A percentile compares a stretch with the other conserved stretches of the same genome.
Conservation (phyloP, 2,888 invertebrate species). For the Amphipoea lucens region DNA sequence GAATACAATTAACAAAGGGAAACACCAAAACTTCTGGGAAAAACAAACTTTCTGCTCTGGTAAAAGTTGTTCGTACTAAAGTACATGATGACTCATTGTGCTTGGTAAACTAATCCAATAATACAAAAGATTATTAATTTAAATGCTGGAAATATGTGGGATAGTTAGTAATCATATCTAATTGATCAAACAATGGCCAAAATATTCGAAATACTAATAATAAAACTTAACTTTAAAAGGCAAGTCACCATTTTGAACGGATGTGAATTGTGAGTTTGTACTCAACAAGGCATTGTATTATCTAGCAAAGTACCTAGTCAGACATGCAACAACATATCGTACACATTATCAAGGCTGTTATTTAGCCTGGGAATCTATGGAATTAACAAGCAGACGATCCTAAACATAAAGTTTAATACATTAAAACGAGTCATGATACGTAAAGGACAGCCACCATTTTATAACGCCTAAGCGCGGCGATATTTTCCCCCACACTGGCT, state of each 20-base stretch:
- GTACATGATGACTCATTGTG: constrained; percentile 69
- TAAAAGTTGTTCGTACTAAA: constrained; percentile 58
- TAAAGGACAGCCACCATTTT: constrained; percentile 90
- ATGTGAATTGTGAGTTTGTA: constrained; percentile 82
- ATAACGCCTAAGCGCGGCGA: constrained; percentile 89
- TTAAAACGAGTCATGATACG: constrained; percentile 83
- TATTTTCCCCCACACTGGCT: constrained; percentile 89
- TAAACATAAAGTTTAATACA: constrained; percentile 80
- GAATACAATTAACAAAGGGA: constrained; percentile 6
- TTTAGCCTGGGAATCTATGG: constrained; percentile 73
- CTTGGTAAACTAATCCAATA: constrained; percentile 54
- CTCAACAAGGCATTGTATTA: constrained; percentile 87
- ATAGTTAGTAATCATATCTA: constrained; percentile 10
- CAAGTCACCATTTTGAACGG: constrained; percentile 93
- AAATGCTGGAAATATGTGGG: constrained; percentile 24
- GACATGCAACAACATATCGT: constrained; percentile 75
- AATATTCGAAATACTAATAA: constrained; percentile 59
- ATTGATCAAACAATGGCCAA: constrained; percentile 39
- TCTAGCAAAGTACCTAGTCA: constrained; percentile 71
- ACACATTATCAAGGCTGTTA: constrained; percentile 71
- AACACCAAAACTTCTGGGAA: constrained; percentile 18
- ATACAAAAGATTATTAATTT: constrained; percentile 13
- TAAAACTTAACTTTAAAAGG: constrained; percentile 77
- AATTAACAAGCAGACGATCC: constrained; percentile 69
- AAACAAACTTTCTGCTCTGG: constrained; percentile 34